Conservation (phyloP, 2,113 vertebrate genomes). For the Noturus placidus region DNA sequence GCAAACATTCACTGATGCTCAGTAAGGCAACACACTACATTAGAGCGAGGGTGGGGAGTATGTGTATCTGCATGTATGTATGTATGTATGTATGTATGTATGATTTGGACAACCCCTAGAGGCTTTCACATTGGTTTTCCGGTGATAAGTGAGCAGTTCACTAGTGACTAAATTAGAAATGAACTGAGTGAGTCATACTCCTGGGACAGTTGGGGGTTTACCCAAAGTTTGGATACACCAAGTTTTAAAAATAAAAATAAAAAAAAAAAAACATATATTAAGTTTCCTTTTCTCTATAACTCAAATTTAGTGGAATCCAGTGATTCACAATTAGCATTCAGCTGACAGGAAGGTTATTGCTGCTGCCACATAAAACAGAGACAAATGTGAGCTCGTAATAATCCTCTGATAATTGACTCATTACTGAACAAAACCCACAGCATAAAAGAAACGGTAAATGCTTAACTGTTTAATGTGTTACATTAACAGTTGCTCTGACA, state of each 20-base stretch:
- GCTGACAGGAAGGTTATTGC: not conserved
- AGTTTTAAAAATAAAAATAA: not conserved
- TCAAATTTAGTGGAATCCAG: not conserved
- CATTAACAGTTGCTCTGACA: not conserved
- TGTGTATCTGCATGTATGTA: too few relatives aligned
- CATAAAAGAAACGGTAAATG: not conserved
- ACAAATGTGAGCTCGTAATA: not conserved
- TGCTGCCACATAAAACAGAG: not conserved
- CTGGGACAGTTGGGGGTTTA: constrained; percentile 22
- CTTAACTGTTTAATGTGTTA: not conserved
- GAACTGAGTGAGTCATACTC: constrained; percentile 11
- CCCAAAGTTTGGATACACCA: not conserved
- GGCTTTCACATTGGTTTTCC: constrained; percentile 26
- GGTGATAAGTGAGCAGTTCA: constrained; percentile 10
- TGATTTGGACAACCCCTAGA: not conserved
- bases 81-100: not conserved
- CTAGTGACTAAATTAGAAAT: constrained; percentile 28
- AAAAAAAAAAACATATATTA: not conserved
- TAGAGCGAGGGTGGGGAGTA: too few relatives aligned
- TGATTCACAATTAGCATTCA: not conserved
- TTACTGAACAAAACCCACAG: constrained; percentile 16
- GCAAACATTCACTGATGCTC: too few relatives aligned
- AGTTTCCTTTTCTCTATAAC: not conserved
- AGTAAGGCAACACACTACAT: too few relatives aligned
- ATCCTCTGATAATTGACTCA: constrained; percentile 6